Conservation (phyloP, 2,113 vertebrate species). For the Campylomormyrus tamandua region DNA sequence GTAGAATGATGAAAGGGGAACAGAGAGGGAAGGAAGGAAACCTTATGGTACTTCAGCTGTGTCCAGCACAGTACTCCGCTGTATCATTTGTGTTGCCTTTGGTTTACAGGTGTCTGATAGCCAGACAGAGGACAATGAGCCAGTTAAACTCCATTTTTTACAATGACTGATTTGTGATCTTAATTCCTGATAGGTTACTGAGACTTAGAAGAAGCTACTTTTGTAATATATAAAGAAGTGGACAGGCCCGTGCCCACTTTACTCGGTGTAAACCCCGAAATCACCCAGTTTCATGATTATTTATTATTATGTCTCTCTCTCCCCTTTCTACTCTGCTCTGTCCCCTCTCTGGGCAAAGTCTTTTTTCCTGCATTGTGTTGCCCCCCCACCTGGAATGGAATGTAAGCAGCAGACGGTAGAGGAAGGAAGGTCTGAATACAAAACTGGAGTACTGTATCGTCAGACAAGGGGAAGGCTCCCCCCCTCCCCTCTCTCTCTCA, state of each 20-base stretch:
- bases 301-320: neutral
- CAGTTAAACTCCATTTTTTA: neutral
- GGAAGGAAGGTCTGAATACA: constrained; percentile 11
- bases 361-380: neutral
- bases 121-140: neutral
- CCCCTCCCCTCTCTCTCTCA: neutral
- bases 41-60: neutral
- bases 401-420: neutral
- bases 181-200: neutral
- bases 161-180: neutral
- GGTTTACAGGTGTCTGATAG: neutral
- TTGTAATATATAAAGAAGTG: neutral
- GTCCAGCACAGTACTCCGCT: neutral
- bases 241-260: neutral
- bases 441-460: constrained; percentile 3
- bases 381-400: constrained; percentile 10
- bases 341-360: neutral
- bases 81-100: neutral
- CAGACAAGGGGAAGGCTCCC: neutral
- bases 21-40: neutral
- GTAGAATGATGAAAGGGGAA: neutral
- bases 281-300: neutral
- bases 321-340: neutral
- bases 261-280: neutral
- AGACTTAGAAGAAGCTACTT: neutral